These are phyloP conservation scores for Labrus mixtus DNA, from an alignment of 2,113 vertebrate genomes.

Conservation along the genomic window DNA sequence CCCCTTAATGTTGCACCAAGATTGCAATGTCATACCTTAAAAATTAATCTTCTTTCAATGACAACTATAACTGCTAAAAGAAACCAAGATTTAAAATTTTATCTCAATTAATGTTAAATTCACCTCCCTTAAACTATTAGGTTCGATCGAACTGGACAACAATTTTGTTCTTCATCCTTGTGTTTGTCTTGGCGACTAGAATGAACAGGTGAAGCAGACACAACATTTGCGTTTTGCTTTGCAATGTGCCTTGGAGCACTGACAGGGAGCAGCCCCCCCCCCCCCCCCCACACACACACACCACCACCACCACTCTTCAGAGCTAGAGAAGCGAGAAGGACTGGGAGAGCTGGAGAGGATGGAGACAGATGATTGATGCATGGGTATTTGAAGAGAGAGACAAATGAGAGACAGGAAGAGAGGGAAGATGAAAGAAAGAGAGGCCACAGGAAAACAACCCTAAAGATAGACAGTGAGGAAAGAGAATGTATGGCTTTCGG, in stretches of 20 bases:
- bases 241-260: conserved; percentile 6
- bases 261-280: not conserved
- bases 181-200: not conserved
- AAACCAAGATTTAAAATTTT: not conserved
- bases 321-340: not conserved
- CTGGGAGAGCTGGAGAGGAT: not conserved
- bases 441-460: conserved; percentile 36
- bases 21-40: no score
- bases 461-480: conserved; percentile 51
- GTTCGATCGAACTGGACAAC: not conserved
- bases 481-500: conserved; percentile 46
- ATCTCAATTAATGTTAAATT: not conserved
- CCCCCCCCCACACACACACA: no score
- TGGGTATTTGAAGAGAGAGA: conserved; percentile 17
- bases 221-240: conserved; percentile 7
- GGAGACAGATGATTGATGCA: conserved; percentile 43
- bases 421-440: conserved; percentile 5
- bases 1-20: no score
- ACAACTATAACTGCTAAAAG: not conserved
- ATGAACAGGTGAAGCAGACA: conserved; percentile 31
- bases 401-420: conserved; percentile 11
- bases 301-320: not conserved
- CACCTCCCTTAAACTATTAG: not conserved
- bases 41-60: no score
- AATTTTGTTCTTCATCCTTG: conserved; percentile 21